Base-by-base conservation (phyloP, 2,797 vertebrate genomes). In the Syndactyla subalaris region DNA sequence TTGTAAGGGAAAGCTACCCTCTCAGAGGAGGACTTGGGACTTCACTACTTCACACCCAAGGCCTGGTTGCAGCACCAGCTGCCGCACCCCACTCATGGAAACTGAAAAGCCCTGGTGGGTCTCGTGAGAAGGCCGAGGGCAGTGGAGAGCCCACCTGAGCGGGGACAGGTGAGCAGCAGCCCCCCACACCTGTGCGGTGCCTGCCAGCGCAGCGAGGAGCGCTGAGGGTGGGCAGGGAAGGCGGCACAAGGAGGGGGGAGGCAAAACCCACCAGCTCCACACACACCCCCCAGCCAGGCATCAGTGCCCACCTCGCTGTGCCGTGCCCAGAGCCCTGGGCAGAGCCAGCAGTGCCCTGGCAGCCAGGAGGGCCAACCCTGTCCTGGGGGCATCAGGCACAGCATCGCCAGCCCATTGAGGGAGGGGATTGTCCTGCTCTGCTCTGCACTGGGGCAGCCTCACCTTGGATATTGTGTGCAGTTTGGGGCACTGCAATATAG, bases 381-480 rank as follows among this genome's bases (percentile, higher is more conserved):
- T 17, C n/a, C 62, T 54, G 4, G 39, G n/a, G 5, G 1, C 32
- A 55, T 8, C 19, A 32, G 30, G 46, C 34, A 36, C 12, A 32
- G 14, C 62, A 61, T 9, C 1, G 0, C 8, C 48, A 48, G 26
- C 14, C 0, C 0, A 7, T 16, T 36, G 29, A 29, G 13, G 26
- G 62, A 74, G 3, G 12, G 10, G 10, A 43, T 36, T 36, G 55
- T 17, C 10, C 30, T 0, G 1, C 26, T 20, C 62, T 62, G 48
- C 41, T 55, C 39, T 48, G 61, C 14, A 5, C 61, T 46, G 48
- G 12, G 15, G 18, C 0, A 0, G 34, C 22, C 34, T 32, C 41
- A 17, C 32, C 30, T 36, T 0, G 2, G 17, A 32, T 21, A 26
- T 7, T 32, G 8, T 1, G 46, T 0, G 8, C 7, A 41, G 22